Evolutionary conservation across 2,113 vertebrate species (phyloP).

Genomic region (Alethe castanea): DNA sequence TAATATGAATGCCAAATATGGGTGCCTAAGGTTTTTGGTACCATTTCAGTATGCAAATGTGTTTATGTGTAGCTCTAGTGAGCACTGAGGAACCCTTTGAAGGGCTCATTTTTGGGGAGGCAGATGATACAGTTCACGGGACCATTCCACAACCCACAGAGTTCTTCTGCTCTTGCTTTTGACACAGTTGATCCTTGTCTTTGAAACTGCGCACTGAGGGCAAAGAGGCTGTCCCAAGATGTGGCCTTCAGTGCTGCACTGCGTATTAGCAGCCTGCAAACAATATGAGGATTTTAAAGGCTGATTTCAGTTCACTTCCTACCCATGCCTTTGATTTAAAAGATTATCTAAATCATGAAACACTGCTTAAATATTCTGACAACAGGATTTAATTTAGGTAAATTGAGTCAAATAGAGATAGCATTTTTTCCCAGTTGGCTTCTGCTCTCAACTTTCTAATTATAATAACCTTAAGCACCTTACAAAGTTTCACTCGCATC

Average conservation of each 20-base stretch:
- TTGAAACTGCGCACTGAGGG: not conserved
- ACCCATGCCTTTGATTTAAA: not conserved
- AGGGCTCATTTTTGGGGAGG: not conserved
- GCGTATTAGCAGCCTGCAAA: not conserved
- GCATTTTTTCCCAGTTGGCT: not conserved
- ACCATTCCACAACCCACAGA: not conserved
- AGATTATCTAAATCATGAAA: not conserved
- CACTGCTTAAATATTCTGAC: not conserved
- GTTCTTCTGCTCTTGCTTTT: not conserved
- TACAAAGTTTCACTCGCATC: not conserved
- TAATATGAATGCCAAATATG: rapidly evolving
- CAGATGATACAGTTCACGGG: not conserved
- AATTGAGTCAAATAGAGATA: not conserved
- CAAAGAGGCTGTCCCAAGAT: not conserved
- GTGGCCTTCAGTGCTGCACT: not conserved
- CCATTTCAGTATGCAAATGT: not conserved
- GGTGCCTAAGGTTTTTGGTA: not conserved
- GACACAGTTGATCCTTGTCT: not conserved
- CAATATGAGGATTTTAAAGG: not conserved
- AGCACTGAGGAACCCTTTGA: not conserved
- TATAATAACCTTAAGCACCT: not conserved
- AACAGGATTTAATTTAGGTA: not conserved
- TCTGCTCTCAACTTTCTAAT: not conserved
- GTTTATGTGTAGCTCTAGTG: not conserved
- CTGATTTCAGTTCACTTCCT: not conserved